Percentiles rank a stretch among this genome's conserved stretches.
Evolutionary conservation across 2,888 invertebrate genomes (phyloP).

Genomic region (Alcis repandata): DNA sequence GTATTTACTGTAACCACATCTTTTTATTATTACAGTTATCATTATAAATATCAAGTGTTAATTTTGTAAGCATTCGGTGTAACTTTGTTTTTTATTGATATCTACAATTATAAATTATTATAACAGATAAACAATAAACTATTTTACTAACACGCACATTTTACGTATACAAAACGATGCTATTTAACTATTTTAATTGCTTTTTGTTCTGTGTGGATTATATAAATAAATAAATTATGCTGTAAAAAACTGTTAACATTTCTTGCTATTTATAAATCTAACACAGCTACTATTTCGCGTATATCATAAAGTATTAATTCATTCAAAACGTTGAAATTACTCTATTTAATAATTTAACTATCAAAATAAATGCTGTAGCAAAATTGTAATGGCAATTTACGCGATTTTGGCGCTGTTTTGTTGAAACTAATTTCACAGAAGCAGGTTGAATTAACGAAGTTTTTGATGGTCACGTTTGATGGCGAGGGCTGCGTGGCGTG

Average conservation of each 20-base stretch:
- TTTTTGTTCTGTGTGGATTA: too few species aligned
- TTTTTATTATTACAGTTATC: not conserved
- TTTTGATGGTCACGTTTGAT: not conserved
- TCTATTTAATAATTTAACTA: constrained; percentile 41
- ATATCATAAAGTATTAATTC: too few species aligned
- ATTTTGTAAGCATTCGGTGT: not conserved
- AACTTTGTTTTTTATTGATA: not conserved
- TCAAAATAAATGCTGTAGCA: constrained; percentile 27
- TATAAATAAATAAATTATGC: too few species aligned
- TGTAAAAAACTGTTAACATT: not conserved
- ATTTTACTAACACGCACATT: not conserved
- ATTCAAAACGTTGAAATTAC: constrained; percentile 10
- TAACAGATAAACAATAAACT: too few species aligned
- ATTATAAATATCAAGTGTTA: not conserved
- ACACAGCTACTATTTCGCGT: too few species aligned
- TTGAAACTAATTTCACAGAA: not conserved
- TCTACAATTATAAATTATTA: not conserved
- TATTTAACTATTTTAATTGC: too few species aligned
- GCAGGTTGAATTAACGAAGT: not conserved
- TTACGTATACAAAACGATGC: too few species aligned
- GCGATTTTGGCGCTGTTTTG: constrained; percentile 1
- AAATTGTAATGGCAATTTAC: not conserved
- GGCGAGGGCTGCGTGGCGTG: not conserved
- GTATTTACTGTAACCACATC: too few species aligned
- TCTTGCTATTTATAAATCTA: not conserved